These are phyloP conservation scores for Drosophila neonasuta DNA, from an alignment of 2,888 invertebrate species.

Conservation along the genomic window DNA sequence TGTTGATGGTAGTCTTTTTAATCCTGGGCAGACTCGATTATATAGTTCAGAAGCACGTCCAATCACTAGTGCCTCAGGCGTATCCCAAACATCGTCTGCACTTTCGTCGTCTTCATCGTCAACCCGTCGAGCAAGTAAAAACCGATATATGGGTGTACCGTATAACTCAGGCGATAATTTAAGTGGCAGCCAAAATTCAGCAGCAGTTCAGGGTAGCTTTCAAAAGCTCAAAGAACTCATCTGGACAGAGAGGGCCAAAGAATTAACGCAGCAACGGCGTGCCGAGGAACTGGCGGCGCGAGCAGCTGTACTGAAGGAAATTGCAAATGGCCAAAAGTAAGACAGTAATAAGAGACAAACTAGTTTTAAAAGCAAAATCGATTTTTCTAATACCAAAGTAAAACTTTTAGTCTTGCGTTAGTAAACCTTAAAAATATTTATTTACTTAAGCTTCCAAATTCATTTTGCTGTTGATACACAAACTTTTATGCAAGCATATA, in stretches of 20 bases:
- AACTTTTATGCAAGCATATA: too few species aligned
- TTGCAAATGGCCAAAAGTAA: conserved; percentile 85
- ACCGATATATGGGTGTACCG: conserved; percentile 67
- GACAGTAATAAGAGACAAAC: neutral
- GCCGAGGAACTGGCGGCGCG: conserved; percentile 88
- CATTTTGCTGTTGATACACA: too few species aligned
- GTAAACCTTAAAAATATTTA: too few species aligned
- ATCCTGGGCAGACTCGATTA: conserved; percentile 74
- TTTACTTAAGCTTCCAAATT: too few species aligned
- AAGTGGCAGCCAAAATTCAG: conserved; percentile 56
- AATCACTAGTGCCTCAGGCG: conserved; percentile 52
- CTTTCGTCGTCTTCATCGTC: conserved; percentile 14
- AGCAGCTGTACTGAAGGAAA: conserved; percentile 85
- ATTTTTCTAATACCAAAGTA: too few species aligned
- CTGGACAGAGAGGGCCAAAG: conserved; percentile 89
- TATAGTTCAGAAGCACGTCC: conserved; percentile 81
- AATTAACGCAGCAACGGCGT: conserved; percentile 88
- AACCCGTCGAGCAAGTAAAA: conserved; percentile 69
- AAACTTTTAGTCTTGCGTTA: too few species aligned
- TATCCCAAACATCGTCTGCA: neutral
- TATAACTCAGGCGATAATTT: conserved; percentile 37
- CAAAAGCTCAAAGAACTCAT: conserved; percentile 91
- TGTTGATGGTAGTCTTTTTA: conserved; percentile 80
- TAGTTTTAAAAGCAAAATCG: neutral
- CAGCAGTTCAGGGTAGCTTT: conserved; percentile 83